These are phyloP conservation scores for Cebus imitator DNA, from an alignment of 2,113 vertebrate species.

Conservation along the genomic window DNA sequence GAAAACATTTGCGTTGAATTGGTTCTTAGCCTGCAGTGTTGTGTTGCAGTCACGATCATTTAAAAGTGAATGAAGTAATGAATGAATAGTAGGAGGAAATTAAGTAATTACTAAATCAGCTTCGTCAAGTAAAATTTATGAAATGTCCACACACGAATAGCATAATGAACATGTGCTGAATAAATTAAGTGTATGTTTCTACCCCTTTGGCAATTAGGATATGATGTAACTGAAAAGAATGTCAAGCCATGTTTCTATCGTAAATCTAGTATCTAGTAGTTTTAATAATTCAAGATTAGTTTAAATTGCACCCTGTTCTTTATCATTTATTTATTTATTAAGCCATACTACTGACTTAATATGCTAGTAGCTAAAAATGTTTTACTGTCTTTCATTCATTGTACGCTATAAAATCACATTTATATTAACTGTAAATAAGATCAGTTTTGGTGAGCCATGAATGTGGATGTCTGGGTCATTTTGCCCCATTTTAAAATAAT, in stretches of 20 bases:
- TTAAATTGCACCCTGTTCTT: constrained; percentile 18
- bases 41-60: background rate
- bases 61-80: constrained; percentile 15
- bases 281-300: constrained; percentile 28
- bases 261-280: constrained; percentile 19
- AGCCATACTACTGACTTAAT: background rate
- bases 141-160: background rate
- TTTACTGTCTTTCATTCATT: background rate
- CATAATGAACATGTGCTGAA: background rate
- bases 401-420: background rate
- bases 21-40: background rate
- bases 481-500: background rate
- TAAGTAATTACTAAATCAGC: constrained; percentile 36
- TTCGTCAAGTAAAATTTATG: constrained; percentile 38
- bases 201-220: background rate
- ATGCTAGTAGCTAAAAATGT: background rate
- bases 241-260: background rate
- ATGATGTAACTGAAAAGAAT: background rate
- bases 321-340: constrained; percentile 34
- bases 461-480: background rate
- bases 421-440: background rate
- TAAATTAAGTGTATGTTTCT: background rate
- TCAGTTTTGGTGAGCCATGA: background rate
- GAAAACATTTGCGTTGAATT: background rate
- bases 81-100: constrained; percentile 1